Evolutionary conservation across 2,797 vertebrate genomes (phyloP).

Genomic region (Monodelphis domestica): DNA sequence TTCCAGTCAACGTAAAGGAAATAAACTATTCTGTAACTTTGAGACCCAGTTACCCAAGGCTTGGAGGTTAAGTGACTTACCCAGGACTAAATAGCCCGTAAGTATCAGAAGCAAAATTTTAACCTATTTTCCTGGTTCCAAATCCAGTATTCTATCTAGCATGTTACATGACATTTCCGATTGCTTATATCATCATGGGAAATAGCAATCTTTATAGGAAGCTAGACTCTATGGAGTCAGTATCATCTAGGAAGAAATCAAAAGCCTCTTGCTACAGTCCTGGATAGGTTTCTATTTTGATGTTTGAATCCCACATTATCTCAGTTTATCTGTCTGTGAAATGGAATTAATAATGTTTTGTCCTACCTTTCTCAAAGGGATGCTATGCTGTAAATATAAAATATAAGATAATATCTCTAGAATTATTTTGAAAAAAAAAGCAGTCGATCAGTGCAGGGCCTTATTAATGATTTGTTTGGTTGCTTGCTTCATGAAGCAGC

Average conservation of each 20-base stretch:
- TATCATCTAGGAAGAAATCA: not conserved
- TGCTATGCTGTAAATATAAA: constrained; percentile 5
- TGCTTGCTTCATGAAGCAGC: constrained; percentile 55
- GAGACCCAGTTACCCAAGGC: not conserved
- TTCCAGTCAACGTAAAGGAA: not conserved
- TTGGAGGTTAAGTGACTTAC: not conserved
- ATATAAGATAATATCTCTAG: constrained; percentile 37
- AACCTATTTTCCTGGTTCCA: not conserved
- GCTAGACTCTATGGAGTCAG: not conserved
- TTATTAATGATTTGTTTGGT: constrained; percentile 55
- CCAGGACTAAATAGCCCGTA: not conserved
- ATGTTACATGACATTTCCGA: not conserved
- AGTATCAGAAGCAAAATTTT: not conserved
- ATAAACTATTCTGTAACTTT: not conserved
- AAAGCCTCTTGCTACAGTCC: not conserved
- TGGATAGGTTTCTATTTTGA: not conserved
- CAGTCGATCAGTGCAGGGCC: constrained; percentile 13
- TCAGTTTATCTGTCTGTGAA: not conserved
- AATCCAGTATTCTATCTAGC: not conserved
- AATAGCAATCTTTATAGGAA: not conserved
- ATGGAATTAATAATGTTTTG: constrained; percentile 14
- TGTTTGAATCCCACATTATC: not conserved
- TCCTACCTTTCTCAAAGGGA: not conserved
- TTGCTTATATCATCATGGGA: not conserved
- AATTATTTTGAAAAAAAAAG: constrained; percentile 46